phyloP scores from a whole-genome alignment of 2,113 vertebrate genomes.

The Sitta europaea region DNA sequence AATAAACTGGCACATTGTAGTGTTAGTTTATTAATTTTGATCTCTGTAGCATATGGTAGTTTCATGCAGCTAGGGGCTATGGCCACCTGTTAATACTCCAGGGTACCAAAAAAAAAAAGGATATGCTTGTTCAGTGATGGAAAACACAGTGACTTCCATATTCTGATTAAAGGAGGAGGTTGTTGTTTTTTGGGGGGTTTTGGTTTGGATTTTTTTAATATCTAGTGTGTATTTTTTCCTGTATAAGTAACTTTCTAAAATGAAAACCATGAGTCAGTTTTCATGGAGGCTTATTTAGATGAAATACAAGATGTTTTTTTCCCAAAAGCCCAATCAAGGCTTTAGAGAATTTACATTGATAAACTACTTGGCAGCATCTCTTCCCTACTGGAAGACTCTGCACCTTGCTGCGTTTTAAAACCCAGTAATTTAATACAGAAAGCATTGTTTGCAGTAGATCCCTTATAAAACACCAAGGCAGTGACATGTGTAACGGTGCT shows the following conservation, averaged over 20 bases:
- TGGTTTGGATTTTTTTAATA: background rate
- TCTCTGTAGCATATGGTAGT: conserved; percentile 50
- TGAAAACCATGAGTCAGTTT: background rate
- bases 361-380: background rate
- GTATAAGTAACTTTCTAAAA: background rate
- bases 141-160: background rate
- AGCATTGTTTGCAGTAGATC: background rate
- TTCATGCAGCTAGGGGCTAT: conserved; percentile 39
- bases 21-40: conserved; percentile 57
- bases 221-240: background rate
- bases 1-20: conserved; percentile 22
- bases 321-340: background rate
- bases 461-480: background rate
- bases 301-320: background rate
- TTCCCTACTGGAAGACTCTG: background rate
- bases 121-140: conserved; percentile 34
- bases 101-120: conserved; percentile 23
- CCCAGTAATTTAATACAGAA: background rate
- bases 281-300: background rate
- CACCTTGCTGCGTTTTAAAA: background rate
- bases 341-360: background rate
- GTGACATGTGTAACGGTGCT: accelerated
- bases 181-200: background rate
- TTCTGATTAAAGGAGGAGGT: background rate
- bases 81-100: conserved; percentile 54